Evolutionary conservation across 2,888 invertebrate species (phyloP).

Genomic region (Cyclophora albipunctata): DNA sequence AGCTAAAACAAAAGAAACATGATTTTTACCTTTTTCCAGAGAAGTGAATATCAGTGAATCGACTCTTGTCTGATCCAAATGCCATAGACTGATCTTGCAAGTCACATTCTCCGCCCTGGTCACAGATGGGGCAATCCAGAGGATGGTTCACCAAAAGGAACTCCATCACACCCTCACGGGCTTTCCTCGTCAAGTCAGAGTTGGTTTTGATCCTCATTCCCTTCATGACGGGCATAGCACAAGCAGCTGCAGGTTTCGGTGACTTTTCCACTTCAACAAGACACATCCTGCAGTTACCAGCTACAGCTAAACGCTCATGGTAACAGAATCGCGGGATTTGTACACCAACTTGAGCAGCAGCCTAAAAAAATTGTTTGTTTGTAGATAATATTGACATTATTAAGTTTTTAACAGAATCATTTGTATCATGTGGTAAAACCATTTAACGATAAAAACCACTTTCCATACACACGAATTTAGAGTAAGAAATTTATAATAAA

Average conservation of each 20-base stretch:
- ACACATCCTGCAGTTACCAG: conserved; percentile 99
- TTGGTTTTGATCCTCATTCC: conserved; percentile 99
- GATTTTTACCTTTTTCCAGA: conserved; percentile 86
- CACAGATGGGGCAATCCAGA: conserved; percentile 99
- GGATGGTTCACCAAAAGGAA: conserved; percentile 99
- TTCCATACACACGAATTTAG: not conserved
- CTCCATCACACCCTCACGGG: conserved; percentile 94
- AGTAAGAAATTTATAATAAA: not conserved
- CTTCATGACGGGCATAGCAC: conserved; percentile 99
- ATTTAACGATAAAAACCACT: not conserved
- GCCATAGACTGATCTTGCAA: conserved; percentile 99
- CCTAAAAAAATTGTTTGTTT: conserved; percentile 74
- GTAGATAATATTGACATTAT: not conserved
- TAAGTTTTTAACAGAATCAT: no score
- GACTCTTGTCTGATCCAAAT: conserved; percentile 95
- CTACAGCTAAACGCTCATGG: conserved; percentile 97
- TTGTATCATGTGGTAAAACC: no score
- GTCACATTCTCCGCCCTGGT: conserved; percentile 96
- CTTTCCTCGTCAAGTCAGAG: conserved; percentile 90
- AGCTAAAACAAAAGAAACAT: no score
- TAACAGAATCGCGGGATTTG: conserved; percentile 99
- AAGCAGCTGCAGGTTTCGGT: conserved; percentile 98
- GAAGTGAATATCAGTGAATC: conserved; percentile 94
- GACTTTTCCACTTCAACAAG: conserved; percentile 99
- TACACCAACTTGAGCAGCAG: conserved; percentile 94